phyloP scores from a whole-genome alignment of 2,888 invertebrate species.

The Sympetrum striolatum region DNA sequence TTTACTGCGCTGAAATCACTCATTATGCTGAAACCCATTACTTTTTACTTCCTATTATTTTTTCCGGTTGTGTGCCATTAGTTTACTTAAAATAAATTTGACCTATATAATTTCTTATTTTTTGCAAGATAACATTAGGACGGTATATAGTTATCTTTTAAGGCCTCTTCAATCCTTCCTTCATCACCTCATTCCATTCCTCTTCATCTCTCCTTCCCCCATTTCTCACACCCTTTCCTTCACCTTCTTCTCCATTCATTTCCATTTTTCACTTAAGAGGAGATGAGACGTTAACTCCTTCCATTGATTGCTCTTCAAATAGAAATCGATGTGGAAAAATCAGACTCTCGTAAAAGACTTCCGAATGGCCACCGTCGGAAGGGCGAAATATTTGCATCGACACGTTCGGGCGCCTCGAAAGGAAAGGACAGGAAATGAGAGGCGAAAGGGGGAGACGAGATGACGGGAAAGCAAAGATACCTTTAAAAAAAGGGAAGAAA shows the following conservation, averaged over 20 bases:
- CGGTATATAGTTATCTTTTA: too few relatives aligned
- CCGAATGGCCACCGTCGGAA: background rate
- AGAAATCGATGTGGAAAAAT: background rate
- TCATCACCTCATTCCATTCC: too few relatives aligned
- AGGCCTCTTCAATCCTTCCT: too few relatives aligned
- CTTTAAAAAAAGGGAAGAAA: background rate
- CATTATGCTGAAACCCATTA: too few relatives aligned
- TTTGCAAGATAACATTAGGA: too few relatives aligned
- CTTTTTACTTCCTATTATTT: too few relatives aligned
- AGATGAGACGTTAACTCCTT: background rate
- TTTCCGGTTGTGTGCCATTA: too few relatives aligned
- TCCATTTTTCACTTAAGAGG: background rate
- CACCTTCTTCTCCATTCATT: background rate
- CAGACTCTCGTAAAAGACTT: background rate
- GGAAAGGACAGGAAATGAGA: background rate
- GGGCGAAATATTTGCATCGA: background rate
- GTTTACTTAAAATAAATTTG: too few relatives aligned
- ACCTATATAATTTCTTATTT: too few relatives aligned
- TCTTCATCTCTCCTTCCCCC: background rate
- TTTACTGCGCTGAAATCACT: too few relatives aligned
- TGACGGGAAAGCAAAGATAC: background rate
- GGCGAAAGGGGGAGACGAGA: background rate
- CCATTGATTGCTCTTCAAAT: background rate
- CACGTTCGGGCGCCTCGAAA: background rate
- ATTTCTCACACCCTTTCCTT: too few relatives aligned